Evolutionary conservation across 2,113 vertebrate species (phyloP), one percentile per base, ranked within the genome.

Genomic region (Esox niger): DNA sequence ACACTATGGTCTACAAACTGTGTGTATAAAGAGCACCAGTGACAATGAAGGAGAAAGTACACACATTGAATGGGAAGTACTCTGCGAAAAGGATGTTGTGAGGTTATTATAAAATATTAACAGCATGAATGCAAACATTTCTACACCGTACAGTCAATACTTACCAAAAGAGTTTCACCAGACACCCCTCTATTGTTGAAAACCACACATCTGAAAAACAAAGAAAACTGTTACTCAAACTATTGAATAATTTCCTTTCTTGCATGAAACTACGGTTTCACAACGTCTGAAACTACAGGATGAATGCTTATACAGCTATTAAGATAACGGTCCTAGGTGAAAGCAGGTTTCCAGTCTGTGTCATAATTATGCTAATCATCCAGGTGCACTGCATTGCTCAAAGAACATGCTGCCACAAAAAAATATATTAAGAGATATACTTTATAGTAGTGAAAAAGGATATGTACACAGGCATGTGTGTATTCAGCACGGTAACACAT

Each of bases 81-180:
- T n/a, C n/a, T n/a, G n/a, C 4, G 11, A 62, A 35, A 5, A 11
- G 23, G 32, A 46, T 20, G 15, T 11, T 60, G 26, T 25, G 31
- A 6, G 2, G n/a, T 30, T 52, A 17, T 8, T 8, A 8, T 23
- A 52, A 52, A 52, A 9, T n/a, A 21, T 6, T 21, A 52, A 52
- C n/a, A 15, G n/a, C n/a, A 52, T 21, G 21, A 6, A 9, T 23
- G n/a, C n/a, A 52, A 17, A 5, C 1, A 57, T 25, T 56, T 23
- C 13, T 11, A 56, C 25, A 56, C 54, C 11, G 10, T 56, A 56
- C 21, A 30, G 47, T 13, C 69, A 57, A 80, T 79, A 62, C 94
- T 96, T 93, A 99, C 97, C 96, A 98, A 88, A 54, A 99, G 93
- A 31, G 91, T 94, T 85, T 98, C 96, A 21, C 96, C 96, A 17